Conservation (phyloP, 2,797 vertebrate genomes). For the Eulemur mongoz region DNA sequence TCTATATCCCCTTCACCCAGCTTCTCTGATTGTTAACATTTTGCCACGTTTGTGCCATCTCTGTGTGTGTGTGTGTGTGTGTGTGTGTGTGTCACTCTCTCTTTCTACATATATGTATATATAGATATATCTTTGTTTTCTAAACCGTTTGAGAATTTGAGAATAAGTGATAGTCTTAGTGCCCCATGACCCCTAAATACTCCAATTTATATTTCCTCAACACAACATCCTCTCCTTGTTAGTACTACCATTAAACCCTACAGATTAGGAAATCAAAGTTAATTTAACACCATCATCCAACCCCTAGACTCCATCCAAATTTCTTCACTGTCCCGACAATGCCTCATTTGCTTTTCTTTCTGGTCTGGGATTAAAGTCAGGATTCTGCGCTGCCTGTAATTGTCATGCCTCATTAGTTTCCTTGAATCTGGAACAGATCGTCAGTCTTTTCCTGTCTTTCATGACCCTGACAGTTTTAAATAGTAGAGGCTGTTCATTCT, state of each 20-base stretch:
- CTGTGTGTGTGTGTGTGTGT: not conserved
- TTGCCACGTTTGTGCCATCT: not conserved
- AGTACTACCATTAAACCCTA: not conserved
- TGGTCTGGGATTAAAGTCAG: not conserved
- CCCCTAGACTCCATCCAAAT: not conserved
- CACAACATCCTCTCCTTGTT: not conserved
- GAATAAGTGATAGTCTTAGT: not conserved
- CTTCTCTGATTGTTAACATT: not conserved
- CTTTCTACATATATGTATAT: not conserved
- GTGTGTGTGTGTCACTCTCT: not conserved
- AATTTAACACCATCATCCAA: not conserved
- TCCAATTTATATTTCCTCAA: not conserved
- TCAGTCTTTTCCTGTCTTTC: not conserved
- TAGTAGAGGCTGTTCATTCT: not conserved
- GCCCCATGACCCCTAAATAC: not conserved
- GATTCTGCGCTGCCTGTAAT: not conserved
- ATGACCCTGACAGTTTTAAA: not conserved
- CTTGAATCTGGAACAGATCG: not conserved
- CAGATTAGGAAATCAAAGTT: slow-evolving; percentile 21
- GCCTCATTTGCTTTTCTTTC: not conserved
- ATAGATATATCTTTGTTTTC: not conserved
- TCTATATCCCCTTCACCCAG: not conserved
- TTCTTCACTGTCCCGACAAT: not conserved
- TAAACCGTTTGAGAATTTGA: not conserved
- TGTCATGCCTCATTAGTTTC: not conserved